These are phyloP conservation scores for Ptychadena robeensis DNA, from an alignment of 2,797 vertebrate species.

Conservation along the genomic window DNA sequence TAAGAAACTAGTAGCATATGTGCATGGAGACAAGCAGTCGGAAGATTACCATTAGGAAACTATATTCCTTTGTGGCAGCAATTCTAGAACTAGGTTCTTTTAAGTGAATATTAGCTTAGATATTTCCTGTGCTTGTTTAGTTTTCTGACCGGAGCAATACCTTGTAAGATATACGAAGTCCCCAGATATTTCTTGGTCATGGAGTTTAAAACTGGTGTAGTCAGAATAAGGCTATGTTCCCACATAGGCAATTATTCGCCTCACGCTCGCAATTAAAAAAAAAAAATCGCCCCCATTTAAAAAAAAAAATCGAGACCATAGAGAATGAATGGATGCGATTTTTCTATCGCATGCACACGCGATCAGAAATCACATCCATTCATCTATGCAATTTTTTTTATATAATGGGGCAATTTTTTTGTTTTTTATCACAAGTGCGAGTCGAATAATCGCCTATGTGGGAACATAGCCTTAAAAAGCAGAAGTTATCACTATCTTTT, in stretches of 20 bases:
- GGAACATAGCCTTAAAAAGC: too few relatives aligned
- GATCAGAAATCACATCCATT: too few relatives aligned
- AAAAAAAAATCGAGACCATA: too few relatives aligned
- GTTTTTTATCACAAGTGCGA: too few relatives aligned
- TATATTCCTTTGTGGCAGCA: constrained; percentile 60
- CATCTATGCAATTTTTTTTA: too few relatives aligned
- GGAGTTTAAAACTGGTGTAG: neutral
- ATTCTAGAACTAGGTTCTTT: constrained; percentile 56
- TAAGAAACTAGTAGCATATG: constrained; percentile 61
- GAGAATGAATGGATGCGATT: too few relatives aligned
- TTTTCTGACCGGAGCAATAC: constrained; percentile 55
- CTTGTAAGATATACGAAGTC: constrained; percentile 44
- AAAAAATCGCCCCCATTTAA: too few relatives aligned
- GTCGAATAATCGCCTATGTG: too few relatives aligned
- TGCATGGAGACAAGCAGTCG: constrained; percentile 61
- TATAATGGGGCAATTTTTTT: too few relatives aligned
- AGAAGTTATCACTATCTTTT: constrained; percentile 33
- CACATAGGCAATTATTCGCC: too few relatives aligned
- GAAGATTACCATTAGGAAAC: constrained; percentile 62
- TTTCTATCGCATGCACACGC: too few relatives aligned
- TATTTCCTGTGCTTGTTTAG: constrained; percentile 59
- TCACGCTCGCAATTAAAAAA: too few relatives aligned
- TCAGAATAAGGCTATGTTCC: neutral
- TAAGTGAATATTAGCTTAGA: constrained; percentile 59
- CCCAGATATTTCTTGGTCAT: constrained; percentile 38